Base-by-base conservation (phyloP, 92 coral and sea anemone species). In the Scolanthus callimorphus region DNA sequence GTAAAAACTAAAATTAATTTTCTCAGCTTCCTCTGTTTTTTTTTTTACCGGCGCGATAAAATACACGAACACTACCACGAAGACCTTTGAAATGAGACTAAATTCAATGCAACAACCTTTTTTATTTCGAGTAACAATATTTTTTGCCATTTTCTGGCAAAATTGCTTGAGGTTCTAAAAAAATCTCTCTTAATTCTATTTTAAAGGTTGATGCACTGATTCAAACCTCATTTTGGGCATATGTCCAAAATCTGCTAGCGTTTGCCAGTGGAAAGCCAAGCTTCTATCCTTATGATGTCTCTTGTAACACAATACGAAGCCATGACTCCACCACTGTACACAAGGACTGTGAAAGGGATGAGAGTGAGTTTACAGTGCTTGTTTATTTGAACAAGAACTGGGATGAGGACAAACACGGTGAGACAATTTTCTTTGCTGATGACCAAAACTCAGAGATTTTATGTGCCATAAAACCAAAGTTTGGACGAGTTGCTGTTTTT, bases 321-420 rank as follows among this genome's bases (percentile, higher is more conserved):
- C 57, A 49, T 20, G 88, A 89, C 46, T 47, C 62, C 38, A 76
- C 97, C 0, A 89, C 67, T 11, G 62, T 85, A 34, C 97, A 89
- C 59, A 59, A 31, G 45, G 97, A 89, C 66, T 73, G 90, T 37
- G 73, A 31, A 4, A 29, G 2, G 4, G 44, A 68, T 27, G 76
- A 80, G 27, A 64, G 76, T 67, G 97, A 89, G 46, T 85, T 57
- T 44, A 89, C 97, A 0, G 53, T 89, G 23, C 55, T 89, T 57
- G 60, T 89, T 15, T 89, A 89, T 55, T 76, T 89, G 28, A 89
- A 84, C 39, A 65, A 66, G 20, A 80, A 85, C 70, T 89, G 97
- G 97, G 83, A 91, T 23, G 88, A 71, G 34, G 73, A 80, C 46
- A 60, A 70, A 29, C 91, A 85, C 29, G 97, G 97, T 6, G 97